Base-by-base conservation (phyloP, 1,140 invertebrate genomes). In the Dendroctonus valens region DNA sequence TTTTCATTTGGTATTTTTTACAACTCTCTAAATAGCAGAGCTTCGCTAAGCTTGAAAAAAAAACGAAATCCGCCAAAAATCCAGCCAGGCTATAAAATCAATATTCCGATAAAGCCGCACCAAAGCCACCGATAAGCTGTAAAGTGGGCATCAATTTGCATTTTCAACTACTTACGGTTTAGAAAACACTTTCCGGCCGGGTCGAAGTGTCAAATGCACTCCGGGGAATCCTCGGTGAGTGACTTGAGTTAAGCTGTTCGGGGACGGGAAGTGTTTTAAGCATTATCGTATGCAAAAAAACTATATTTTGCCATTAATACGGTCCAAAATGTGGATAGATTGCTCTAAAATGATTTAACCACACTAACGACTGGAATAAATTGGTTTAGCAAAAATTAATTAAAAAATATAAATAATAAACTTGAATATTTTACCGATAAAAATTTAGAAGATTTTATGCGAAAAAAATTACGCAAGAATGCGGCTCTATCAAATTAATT, bases 81-180 rank as follows among this genome's bases (percentile, higher is more conserved):
- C 26, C 26, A 26, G 26, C 26, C 26, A 26, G 26, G 44, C 12
- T 7, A 52, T 54, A 63, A 63, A 64, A 67, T 67, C 65, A 49
- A 68, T 68, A 68, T 53, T 63, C 53, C 66, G 48, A 68, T 52
- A 65, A 11, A 41, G 52, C 7, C 11, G 46, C 11, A 7, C 38
- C 6, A 65, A 67, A 69, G 64, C 68, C 65, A 51, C 58, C 44
- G 70, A 69, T 71, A 69, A 71, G 60, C 68, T 53, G 59, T 59
- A 67, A 67, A 71, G 68, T 69, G 68, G 59, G 59, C 55, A 69
- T 68, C 68, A 65, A 70, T 70, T 68, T 70, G 70, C 70, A 72
- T 70, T 61, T 68, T 58, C 54, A 66, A 65, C 68, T 59, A 51
- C 50, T 65, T 65, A 65, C 49, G 61, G 63, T 54, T 62, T 64